These are phyloP conservation scores for Paralichthys olivaceus DNA, from an alignment of 2,113 vertebrate genomes.

Conservation along the genomic window DNA sequence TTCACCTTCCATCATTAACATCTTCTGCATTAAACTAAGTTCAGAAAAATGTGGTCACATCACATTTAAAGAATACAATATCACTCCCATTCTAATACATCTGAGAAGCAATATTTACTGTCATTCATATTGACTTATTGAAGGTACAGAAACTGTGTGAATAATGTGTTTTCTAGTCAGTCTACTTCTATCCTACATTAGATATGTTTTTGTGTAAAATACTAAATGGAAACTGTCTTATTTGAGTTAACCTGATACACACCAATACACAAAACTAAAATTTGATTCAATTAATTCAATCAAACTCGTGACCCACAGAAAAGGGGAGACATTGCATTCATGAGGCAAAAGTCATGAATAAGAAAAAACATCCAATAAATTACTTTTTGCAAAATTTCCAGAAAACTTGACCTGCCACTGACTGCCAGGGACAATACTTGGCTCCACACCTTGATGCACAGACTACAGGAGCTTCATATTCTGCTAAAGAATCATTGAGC, in stretches of 20 bases:
- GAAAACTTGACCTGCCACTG: background rate
- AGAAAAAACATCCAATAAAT: background rate
- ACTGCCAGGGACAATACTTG: background rate
- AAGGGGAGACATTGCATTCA: background rate
- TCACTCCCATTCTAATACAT: background rate
- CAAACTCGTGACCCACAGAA: background rate
- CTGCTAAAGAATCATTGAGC: constrained; percentile 38
- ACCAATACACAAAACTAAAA: background rate
- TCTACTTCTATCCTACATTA: no score
- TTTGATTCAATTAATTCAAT: background rate
- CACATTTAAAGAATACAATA: background rate
- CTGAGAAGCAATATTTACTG: no score
- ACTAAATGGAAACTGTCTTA: no score
- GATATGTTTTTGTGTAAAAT: no score
- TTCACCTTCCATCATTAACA: background rate
- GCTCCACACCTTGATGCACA: background rate
- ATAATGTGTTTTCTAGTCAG: no score
- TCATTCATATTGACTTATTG: no score
- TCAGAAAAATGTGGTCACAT: no score
- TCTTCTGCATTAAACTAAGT: background rate
- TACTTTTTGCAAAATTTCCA: background rate
- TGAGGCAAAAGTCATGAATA: no score
- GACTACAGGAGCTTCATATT: background rate
- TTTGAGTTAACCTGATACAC: background rate
- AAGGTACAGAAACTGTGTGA: no score